phyloP scores from a whole-genome alignment of 2,797 vertebrate genomes.

The Clarias laeviceps region DNA sequence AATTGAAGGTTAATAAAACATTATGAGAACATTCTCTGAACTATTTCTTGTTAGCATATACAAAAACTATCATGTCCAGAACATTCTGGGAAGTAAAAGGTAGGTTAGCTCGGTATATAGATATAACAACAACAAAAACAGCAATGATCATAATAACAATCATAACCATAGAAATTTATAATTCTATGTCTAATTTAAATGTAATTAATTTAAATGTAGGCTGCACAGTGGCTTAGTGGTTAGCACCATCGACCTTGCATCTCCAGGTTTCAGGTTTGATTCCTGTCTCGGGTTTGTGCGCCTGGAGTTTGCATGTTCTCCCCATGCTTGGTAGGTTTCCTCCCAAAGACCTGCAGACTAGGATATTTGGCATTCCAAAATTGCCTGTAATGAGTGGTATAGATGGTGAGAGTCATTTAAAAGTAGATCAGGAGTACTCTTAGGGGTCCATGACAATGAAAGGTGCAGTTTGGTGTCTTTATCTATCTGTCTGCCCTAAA shows the following conservation, averaged over 20 bases:
- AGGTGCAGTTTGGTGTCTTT: neutral
- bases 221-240: too few relatives aligned
- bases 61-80: neutral
- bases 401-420: neutral
- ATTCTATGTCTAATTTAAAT: neutral
- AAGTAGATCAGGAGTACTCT: neutral
- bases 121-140: neutral
- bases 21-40: neutral
- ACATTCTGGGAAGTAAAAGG: neutral
- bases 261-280: too few relatives aligned
- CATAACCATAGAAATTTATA: neutral
- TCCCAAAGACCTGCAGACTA: too few relatives aligned
- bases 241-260: too few relatives aligned
- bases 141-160: neutral
- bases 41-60: neutral
- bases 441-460: neutral
- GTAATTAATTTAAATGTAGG: neutral
- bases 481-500: too few relatives aligned
- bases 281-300: too few relatives aligned
- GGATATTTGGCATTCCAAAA: too few relatives aligned
- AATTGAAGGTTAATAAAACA: neutral
- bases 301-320: too few relatives aligned
- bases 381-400: too few relatives aligned
- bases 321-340: too few relatives aligned
- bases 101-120: neutral